These are phyloP conservation scores for Mesembrinibis cayennensis DNA, from an alignment of 2,113 vertebrate species.

Conservation along the genomic window DNA sequence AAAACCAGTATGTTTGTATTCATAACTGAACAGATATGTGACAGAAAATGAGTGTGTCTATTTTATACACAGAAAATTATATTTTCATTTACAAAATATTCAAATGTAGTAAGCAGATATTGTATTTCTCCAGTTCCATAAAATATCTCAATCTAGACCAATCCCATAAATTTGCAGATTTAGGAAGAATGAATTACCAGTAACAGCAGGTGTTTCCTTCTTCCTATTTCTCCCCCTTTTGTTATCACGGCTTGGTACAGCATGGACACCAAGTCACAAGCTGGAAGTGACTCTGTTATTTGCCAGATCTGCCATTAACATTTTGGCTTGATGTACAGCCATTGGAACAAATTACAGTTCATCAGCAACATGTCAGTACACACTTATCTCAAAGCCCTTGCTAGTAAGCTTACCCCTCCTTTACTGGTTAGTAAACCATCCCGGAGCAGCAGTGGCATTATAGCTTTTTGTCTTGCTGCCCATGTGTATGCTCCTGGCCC, in stretches of 20 bases:
- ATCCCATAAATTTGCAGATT: background rate
- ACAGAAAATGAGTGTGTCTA: background rate
- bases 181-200: background rate
- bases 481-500: rapidly evolving
- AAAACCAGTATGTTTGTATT: background rate
- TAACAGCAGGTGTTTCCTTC: background rate
- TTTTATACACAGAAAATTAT: background rate
- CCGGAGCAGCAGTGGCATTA: background rate
- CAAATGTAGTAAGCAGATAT: background rate
- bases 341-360: background rate
- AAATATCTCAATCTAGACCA: background rate
- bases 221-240: background rate
- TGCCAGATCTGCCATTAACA: background rate
- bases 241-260: background rate
- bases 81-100: background rate
- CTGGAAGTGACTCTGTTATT: background rate
- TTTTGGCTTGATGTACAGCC: background rate
- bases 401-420: background rate
- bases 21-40: background rate
- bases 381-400: background rate
- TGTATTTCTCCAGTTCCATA: background rate
- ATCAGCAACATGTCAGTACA: background rate
- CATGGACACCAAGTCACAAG: background rate
- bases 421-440: background rate
- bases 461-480: background rate